Conservation (phyloP, 2,888 invertebrate genomes). For the Netelia inedita region DNA sequence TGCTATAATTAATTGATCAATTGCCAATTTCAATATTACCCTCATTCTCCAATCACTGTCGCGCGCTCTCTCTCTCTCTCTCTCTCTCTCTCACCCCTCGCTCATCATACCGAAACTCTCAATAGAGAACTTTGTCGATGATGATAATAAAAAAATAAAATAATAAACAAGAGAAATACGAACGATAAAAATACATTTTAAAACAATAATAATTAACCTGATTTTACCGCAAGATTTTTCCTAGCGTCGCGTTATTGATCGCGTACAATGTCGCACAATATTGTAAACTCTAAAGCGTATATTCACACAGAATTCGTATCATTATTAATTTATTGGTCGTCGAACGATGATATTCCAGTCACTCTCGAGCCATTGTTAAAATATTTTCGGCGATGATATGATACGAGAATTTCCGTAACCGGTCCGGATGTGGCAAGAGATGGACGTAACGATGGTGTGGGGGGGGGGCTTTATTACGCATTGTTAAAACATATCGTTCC, state of each 20-base stretch:
- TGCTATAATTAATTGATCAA: conserved; percentile 62
- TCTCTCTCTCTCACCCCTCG: background rate
- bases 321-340: too few relatives aligned
- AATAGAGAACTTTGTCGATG: conserved; percentile 7
- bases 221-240: background rate
- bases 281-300: too few relatives aligned
- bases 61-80: background rate
- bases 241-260: too few relatives aligned
- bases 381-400: background rate
- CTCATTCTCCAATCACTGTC: conserved; percentile 16
- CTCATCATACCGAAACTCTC: background rate
- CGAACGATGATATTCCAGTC: too few relatives aligned
- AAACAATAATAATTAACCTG: background rate
- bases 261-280: too few relatives aligned
- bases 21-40: conserved; percentile 53
- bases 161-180: background rate
- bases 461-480: background rate
- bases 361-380: too few relatives aligned
- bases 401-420: background rate
- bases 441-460: background rate
- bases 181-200: background rate
- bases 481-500: background rate
- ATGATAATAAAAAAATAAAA: background rate
- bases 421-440: too few relatives aligned
- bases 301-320: too few relatives aligned